Conservation (phyloP, 2,113 vertebrate species). For the Nycticryphes semicollaris region DNA sequence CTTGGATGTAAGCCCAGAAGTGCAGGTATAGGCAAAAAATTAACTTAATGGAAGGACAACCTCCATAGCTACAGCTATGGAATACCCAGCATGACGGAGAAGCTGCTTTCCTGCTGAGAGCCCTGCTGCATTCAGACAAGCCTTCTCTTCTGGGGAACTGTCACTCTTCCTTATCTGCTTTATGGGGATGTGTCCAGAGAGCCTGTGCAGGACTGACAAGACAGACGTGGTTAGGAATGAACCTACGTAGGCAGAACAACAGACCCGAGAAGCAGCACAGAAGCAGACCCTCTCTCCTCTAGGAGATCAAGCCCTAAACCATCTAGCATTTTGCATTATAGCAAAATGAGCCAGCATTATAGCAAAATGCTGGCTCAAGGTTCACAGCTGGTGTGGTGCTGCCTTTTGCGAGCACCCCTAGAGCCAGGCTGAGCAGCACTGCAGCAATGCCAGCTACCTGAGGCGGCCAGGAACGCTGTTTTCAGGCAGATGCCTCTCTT, state of each 20-base stretch:
- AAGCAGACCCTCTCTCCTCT: neutral
- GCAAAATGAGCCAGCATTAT: neutral
- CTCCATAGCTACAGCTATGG: neutral
- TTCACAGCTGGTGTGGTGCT: accelerated
- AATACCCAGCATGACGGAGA: accelerated
- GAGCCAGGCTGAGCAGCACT: neutral
- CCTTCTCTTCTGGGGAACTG: neutral
- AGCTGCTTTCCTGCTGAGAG: neutral
- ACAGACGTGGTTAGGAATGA: accelerated
- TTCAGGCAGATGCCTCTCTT: neutral
- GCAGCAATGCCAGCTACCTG: neutral
- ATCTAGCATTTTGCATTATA: neutral
- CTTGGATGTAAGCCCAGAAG: constrained; percentile 33
- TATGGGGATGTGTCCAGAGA: neutral
- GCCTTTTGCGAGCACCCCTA: neutral
- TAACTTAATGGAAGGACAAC: constrained; percentile 6
- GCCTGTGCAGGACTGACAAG: neutral
- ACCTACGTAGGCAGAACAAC: neutral
- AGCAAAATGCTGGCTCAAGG: neutral
- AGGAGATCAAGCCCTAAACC: neutral
- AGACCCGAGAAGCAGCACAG: neutral
- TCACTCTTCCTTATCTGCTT: neutral
- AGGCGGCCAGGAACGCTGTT: neutral
- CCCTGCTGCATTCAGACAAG: neutral
- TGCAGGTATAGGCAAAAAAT: constrained; percentile 24